Evolutionary conservation across 1,140 invertebrate genomes (phyloP).

Genomic region (Caenorhabditis remanei): DNA sequence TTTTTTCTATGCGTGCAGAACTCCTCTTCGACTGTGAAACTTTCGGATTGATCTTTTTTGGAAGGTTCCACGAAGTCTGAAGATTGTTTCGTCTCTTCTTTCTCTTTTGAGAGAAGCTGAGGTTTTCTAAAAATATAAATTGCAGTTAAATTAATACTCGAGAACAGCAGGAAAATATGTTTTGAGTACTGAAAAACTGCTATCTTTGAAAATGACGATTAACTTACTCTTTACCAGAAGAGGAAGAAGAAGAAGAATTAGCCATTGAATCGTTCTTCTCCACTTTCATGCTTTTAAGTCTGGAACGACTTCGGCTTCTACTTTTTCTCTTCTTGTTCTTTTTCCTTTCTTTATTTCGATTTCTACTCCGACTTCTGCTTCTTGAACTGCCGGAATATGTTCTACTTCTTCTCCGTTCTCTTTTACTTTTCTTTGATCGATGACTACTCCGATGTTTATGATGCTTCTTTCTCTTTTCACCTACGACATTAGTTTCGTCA

Average conservation of each 20-base stretch:
- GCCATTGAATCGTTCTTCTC: background rate
- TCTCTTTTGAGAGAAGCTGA: no score
- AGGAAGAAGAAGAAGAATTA: background rate
- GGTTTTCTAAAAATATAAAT: no score
- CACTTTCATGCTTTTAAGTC: background rate
- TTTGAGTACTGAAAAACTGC: no score
- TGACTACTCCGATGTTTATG: slow-evolving; percentile 28
- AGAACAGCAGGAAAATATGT: no score
- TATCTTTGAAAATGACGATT: no score
- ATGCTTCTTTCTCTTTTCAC: background rate
- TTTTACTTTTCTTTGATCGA: slow-evolving; percentile 31
- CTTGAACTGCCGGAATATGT: slow-evolving; percentile 33
- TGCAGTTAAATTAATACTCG: no score
- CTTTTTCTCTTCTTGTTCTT: slow-evolving; percentile 72
- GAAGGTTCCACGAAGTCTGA: no score
- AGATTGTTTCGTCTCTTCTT: no score
- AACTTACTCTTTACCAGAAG: background rate
- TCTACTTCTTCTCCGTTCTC: background rate
- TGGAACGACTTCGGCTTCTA: slow-evolving; percentile 10
- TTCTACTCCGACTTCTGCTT: slow-evolving; percentile 66
- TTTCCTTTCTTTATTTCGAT: slow-evolving; percentile 66
- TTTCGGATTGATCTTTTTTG: no score
- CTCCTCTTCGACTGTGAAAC: background rate
- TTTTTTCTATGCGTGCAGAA: background rate
- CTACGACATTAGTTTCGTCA: background rate